Conservation (phyloP, 2,888 invertebrate species). For the Rotaria magnacalcarata region DNA sequence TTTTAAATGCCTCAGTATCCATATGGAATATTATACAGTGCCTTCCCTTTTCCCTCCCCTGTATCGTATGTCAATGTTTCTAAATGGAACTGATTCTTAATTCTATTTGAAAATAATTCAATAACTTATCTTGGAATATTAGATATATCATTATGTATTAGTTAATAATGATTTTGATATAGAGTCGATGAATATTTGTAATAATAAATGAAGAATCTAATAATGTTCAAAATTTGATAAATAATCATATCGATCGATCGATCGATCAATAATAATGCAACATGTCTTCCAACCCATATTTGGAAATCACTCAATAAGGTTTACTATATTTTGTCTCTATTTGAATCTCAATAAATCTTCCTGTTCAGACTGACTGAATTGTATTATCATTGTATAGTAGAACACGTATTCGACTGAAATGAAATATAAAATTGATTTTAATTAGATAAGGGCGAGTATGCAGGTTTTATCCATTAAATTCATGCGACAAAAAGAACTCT, state of each 20-base stretch:
- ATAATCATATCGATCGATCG: not conserved
- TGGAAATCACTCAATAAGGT: not conserved
- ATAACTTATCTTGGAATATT: not conserved
- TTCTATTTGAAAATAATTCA: not conserved
- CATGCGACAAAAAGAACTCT: not conserved
- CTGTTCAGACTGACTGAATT: not conserved
- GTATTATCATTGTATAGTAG: too few relatives aligned
- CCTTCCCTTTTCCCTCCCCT: too few relatives aligned
- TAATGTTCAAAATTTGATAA: not conserved
- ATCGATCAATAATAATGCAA: not conserved
- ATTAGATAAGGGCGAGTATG: too few relatives aligned
- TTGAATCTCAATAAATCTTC: too few relatives aligned
- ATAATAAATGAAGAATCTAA: not conserved
- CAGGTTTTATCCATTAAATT: not conserved
- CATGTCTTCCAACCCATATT: not conserved
- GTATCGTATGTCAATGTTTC: not conserved
- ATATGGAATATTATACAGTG: too few relatives aligned
- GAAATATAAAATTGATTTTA: too few relatives aligned
- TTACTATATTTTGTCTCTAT: too few relatives aligned
- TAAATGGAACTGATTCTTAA: not conserved
- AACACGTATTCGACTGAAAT: too few relatives aligned
- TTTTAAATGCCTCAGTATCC: too few relatives aligned
- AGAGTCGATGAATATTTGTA: not conserved
- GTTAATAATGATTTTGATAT: slow-evolving; percentile 22
- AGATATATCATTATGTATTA: not conserved